Percentiles rank a stretch among this genome's conserved stretches.
These are phyloP conservation scores for Holotrichia oblita DNA, from an alignment of 1,140 invertebrate genomes.

Conservation along the genomic window DNA sequence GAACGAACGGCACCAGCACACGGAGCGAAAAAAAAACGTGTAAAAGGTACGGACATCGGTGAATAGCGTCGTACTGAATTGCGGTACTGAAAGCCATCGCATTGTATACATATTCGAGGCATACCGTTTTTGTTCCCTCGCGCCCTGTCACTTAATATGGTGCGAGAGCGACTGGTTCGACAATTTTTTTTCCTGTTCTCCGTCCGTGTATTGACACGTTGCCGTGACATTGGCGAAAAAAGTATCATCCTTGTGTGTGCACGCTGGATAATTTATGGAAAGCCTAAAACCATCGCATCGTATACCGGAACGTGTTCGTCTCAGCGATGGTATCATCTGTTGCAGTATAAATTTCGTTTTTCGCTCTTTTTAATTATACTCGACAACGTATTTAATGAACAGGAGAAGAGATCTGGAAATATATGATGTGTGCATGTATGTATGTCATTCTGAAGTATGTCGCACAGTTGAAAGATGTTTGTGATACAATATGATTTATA, in stretches of 20 bases:
- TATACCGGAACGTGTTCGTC: not conserved
- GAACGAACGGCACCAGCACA: not conserved
- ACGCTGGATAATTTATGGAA: not conserved
- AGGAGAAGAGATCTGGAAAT: not conserved
- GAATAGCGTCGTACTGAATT: not conserved
- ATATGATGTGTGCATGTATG: too few species aligned
- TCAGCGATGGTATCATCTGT: not conserved
- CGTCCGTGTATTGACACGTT: not conserved
- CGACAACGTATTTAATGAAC: not conserved
- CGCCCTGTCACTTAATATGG: constrained; percentile 1
- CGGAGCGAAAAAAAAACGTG: not conserved
- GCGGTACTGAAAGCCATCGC: not conserved
- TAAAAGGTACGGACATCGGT: not conserved
- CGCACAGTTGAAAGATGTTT: too few species aligned
- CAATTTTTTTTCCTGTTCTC: not conserved
- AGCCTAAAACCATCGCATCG: not conserved
- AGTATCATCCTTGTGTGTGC: not conserved
- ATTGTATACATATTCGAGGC: constrained; percentile 7
- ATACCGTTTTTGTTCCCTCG: not conserved
- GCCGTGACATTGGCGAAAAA: not conserved
- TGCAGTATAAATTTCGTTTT: not conserved
- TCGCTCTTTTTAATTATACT: constrained; percentile 3
- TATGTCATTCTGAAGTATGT: too few species aligned
- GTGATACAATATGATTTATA: too few species aligned
- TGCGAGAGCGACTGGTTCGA: constrained; percentile 2